phyloP scores from a whole-genome alignment of 2,797 vertebrate genomes.

The Potorous gilbertii region DNA sequence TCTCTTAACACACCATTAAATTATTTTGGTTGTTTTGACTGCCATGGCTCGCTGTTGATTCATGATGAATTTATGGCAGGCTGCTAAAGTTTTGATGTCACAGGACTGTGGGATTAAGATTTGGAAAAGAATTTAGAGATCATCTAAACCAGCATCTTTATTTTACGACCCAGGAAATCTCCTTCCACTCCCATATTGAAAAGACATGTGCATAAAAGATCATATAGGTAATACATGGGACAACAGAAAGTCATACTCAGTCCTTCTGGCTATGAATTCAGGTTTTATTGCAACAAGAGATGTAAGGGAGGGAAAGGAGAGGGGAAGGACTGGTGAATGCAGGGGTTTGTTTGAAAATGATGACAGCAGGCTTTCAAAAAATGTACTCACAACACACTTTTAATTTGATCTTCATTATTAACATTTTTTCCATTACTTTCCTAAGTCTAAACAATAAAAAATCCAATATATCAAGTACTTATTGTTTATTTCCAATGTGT shows the following conservation, averaged over 20 bases:
- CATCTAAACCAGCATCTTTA: background rate
- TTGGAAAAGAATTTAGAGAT: background rate
- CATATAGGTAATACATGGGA: background rate
- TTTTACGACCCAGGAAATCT: background rate
- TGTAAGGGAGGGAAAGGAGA: accelerated
- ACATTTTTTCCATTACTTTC: background rate
- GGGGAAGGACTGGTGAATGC: background rate
- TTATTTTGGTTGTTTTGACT: background rate
- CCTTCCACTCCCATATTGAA: background rate
- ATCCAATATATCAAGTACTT: background rate
- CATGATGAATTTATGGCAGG: background rate
- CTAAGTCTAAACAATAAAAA: background rate
- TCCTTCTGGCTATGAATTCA: background rate
- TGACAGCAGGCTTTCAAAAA: background rate
- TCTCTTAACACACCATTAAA: background rate
- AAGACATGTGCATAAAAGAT: background rate
- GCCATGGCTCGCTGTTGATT: background rate
- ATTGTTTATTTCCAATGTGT: background rate
- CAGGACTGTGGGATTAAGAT: background rate
- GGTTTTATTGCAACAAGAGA: background rate
- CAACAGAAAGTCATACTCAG: background rate
- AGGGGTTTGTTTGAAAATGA: background rate
- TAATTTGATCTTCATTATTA: background rate
- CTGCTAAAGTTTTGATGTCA: background rate
- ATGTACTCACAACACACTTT: background rate